A percentile compares a stretch with the other conserved stretches of the same genome.
Conservation (phyloP, 2,888 invertebrate species). For the Scrobipalpa atriplicella region DNA sequence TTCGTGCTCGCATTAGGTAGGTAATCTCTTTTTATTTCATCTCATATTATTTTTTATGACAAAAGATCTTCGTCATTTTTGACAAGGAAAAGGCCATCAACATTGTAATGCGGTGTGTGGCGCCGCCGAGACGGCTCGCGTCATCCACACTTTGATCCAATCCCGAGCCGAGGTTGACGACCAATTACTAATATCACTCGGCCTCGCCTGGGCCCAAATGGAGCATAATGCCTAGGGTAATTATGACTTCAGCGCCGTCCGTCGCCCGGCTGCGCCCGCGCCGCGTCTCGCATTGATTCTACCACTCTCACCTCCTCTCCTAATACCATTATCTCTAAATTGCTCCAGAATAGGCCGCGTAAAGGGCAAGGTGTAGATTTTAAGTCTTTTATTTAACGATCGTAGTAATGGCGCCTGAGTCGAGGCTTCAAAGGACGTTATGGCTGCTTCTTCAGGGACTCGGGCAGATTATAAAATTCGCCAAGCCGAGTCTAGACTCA, state of each 20-base stretch:
- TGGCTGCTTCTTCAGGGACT: slow-evolving; percentile 20
- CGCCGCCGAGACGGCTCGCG: slow-evolving; percentile 69
- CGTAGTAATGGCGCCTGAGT: slow-evolving; percentile 10
- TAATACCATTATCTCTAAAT: slow-evolving; percentile 66
- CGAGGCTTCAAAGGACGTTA: neutral
- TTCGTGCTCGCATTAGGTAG: slow-evolving; percentile 73
- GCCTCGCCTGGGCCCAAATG: slow-evolving; percentile 72
- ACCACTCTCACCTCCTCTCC: slow-evolving; percentile 57
- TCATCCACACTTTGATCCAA: slow-evolving; percentile 76
- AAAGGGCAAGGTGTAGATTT: slow-evolving; percentile 51
- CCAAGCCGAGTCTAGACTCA: slow-evolving; percentile 1
- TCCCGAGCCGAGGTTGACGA: slow-evolving; percentile 71
- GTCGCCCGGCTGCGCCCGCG: slow-evolving; percentile 37
- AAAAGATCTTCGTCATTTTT: slow-evolving; percentile 82
- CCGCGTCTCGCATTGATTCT: slow-evolving; percentile 55
- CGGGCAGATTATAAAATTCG: neutral
- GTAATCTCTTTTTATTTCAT: slow-evolving; percentile 75
- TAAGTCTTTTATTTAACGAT: slow-evolving; percentile 41
- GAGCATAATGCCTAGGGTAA: slow-evolving; percentile 80
- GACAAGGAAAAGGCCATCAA: slow-evolving; percentile 82
- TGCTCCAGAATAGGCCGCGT: slow-evolving; percentile 56
- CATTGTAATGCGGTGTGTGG: slow-evolving; percentile 75
- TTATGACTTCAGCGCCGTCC: slow-evolving; percentile 71
- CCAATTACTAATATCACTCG: slow-evolving; percentile 81
- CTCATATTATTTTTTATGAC: slow-evolving; percentile 74